Conservation (phyloP, 2,113 vertebrate genomes). For the Caracal caracal region DNA sequence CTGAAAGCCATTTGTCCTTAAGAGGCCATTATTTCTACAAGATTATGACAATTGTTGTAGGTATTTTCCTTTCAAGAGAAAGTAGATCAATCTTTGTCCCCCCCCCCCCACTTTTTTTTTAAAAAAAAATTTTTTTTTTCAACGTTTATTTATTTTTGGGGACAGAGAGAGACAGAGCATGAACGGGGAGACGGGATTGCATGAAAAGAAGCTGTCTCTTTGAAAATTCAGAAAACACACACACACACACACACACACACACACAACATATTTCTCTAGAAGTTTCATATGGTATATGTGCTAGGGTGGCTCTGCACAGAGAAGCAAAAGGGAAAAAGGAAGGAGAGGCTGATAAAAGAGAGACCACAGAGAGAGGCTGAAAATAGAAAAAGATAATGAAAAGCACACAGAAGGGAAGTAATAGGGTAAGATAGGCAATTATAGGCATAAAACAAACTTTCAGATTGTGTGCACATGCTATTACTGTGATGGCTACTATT, state of each 20-base stretch:
- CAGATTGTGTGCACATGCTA: neutral
- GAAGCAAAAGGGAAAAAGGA: neutral
- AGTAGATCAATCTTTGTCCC: constrained; percentile 73
- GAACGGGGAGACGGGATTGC: neutral
- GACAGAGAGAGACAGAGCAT: too few relatives aligned
- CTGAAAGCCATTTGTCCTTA: constrained; percentile 48
- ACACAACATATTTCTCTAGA: neutral
- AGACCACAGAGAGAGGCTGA: neutral
- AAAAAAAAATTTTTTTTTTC: too few relatives aligned
- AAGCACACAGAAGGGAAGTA: neutral
- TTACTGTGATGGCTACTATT: neutral
- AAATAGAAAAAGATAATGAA: neutral
- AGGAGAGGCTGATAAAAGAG: neutral
- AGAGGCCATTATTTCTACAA: constrained; percentile 54
- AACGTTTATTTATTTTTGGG: too few relatives aligned
- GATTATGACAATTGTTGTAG: constrained; percentile 28
- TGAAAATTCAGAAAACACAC: constrained; percentile 28
- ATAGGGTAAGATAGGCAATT: neutral
- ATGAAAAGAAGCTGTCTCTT: neutral
- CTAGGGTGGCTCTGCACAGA: neutral
- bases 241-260: neutral
- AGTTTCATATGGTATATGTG: neutral
- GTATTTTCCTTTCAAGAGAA: constrained; percentile 68
- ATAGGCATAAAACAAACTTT: neutral
- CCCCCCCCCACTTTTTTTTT: too few relatives aligned